Base-by-base conservation (phyloP, 2,888 invertebrate species). In the Nasonovia ribisnigri region DNA sequence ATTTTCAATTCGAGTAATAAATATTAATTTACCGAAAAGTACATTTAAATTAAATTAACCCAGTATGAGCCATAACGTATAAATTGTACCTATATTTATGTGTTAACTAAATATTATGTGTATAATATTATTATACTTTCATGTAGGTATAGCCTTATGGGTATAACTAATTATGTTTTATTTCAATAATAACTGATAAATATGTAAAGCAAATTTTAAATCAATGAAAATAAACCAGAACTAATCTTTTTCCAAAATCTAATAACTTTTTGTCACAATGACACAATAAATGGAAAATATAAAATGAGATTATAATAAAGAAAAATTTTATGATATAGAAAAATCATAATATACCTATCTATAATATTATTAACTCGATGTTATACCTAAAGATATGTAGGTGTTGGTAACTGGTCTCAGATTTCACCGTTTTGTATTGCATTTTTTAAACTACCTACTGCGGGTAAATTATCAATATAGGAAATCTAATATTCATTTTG, bases 211-310 rank as follows among this genome's bases (percentile, higher is more conserved):
- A 51, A n/a, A 87, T 48, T 87, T 16, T 29, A 24, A 51, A 87
- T 51, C 46, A 48, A 87, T n/a, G n/a, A 43, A 87, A 87, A 87
- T 87, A 87, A 87, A 51, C 87, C 87, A 87, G 48, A 87, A 87
- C 87, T 87, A 87, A 87, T 87, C 87, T 87, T 36, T 48, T 48
- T 87, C n/a, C 46, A 8, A 48, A n/a, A 84, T 43, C 26, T 84
- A 26, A 43, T 43, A 36, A 84, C n/a, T 67, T 67, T 16, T 67
- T n/a, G n/a, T 67, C n/a, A 67, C 20, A 20, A 36, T 36, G 77
- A 77, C 77, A 36, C 36, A 77, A n/a, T n/a, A n/a, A 77, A 77
- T 77, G 20, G 36, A 20, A 77, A 77, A 67, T 36, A 67, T 67
- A 5, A 67, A 16, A 77, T 36, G 36, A 77, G 77, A 77, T 77